Base-by-base conservation (phyloP, 2,113 vertebrate species). In the Gallinago paraguaiae region DNA sequence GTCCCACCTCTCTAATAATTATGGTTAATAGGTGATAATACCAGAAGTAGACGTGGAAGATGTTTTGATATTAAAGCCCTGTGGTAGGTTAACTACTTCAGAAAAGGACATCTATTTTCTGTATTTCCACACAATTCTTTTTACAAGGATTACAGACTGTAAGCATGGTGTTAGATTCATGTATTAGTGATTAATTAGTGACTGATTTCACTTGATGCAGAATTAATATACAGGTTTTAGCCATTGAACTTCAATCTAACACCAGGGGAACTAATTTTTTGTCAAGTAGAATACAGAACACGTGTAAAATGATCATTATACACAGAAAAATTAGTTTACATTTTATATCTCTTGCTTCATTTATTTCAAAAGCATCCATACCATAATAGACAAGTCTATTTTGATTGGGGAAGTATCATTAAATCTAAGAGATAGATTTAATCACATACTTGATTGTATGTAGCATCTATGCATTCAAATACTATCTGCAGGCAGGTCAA, bases 391-490 rank as follows among this genome's bases (percentile, higher is more conserved):
- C 8, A 50, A 48, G 16, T 35, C 2, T 3, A 33, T 59, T 86
- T 86, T 83, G 46, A 63, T 10, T 48, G 7, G 12, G 6, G 7
- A 8, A 59, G 4, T 60, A 76, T 59, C 7, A 71, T 54, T 71
- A 61, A 77, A 76, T 76, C 39, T 78, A 68, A 54, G 16, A 54
- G 28, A 54, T 11, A 54, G 17, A 54, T 30, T 54, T 54, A 54
- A 54, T 54, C 8, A 50, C 3, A 9, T 30, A 54, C 14, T 41
- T 45, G 7, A 51, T 77, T 50, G 28, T 25, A 39, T 39, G 98
- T 99, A 88, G 99, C 98, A 71, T 98, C 98, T 98, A 99, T 98
- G 97, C 98, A 98, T 95, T 98, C 98, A 86, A 99, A 98, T 98
- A 93, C 98, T 99, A 85, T 98, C 98, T 22, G 98, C 98, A 74